These are phyloP conservation scores for Phasia obesa DNA, from an alignment of 2,888 invertebrate species.

Conservation along the genomic window DNA sequence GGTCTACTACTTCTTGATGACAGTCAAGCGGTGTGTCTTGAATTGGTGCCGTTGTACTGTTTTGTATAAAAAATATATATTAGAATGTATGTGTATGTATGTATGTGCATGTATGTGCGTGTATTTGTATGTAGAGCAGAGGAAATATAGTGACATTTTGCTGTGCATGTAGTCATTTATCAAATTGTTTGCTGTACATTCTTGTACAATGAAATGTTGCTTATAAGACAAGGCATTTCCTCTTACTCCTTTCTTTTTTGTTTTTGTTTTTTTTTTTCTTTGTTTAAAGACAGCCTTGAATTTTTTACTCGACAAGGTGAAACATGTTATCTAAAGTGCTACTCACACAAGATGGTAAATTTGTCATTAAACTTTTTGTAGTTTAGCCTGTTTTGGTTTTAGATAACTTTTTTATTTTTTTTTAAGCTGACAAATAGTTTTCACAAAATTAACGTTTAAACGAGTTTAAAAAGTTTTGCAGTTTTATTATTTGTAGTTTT, in stretches of 20 bases:
- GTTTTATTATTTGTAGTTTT: conserved; percentile 27
- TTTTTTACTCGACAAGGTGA: conserved; percentile 56
- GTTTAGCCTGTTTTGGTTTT: conserved; percentile 5
- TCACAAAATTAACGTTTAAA: conserved; percentile 37
- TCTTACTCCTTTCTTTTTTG: not conserved
- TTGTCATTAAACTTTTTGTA: conserved; percentile 28
- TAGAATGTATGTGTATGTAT: not conserved
- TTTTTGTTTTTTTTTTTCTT: not conserved
- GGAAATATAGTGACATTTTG: conserved; percentile 66
- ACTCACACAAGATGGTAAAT: conserved; percentile 29
- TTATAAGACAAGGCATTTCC: conserved; percentile 44
- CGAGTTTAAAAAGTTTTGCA: conserved; percentile 10
- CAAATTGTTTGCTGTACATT: conserved; percentile 64
- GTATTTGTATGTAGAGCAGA: not conserved
- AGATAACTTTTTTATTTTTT: not conserved
- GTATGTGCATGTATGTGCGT: not conserved
- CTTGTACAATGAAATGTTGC: conserved; percentile 48
- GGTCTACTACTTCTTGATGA: conserved; percentile 58
- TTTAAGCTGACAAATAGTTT: conserved; percentile 44
- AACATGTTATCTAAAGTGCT: conserved; percentile 62
- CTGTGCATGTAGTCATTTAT: conserved; percentile 71
- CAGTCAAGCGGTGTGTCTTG: conserved; percentile 27
- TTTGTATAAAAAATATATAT: not conserved
- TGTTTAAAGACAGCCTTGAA: conserved; percentile 17
- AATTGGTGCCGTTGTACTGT: not conserved